Evolutionary conservation across 1,140 invertebrate species (phyloP), one percentile per base, ranked within the genome.

Genomic region (Stegodyphus mimosarum): DNA sequence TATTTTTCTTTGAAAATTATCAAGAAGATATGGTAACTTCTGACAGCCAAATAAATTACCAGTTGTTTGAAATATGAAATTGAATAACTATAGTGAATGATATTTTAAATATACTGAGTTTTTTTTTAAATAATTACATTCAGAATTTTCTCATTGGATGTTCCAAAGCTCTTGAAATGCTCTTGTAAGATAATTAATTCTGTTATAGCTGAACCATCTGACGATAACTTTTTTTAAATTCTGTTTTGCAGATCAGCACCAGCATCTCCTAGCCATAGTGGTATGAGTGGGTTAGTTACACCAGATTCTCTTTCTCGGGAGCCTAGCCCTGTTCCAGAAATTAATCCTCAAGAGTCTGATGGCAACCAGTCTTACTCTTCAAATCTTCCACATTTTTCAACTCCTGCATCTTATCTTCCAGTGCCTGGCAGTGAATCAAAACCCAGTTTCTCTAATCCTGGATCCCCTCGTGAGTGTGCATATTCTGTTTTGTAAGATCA

Each of bases 251-350:
- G 95, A 94, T 96, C 92, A 83, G 87, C 86, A 51, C 83, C 85
- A 53, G 83, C 83, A 64, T 89, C 87, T 13, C 88, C 87, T 15
- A 87, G 17, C 17, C 87, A 87, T 50, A 71, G 75, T 66, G 81
- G 87, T 86, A 87, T 89, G 81, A 89, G 89, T 88, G 96, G 96
- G 48, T 91, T 97, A 86, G 95, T 95, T 89, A 97, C 96, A 6
- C 96, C 96, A 2, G 96, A 98, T 89, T 95, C 95, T 89, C 90
- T 97, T 78, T 97, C 95, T 18, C 92, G 96, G 88, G 96, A 97
- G 92, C 86, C 89, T 11, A 88, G 88, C 88, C 88, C 89, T 13
- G 73, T 64, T 10, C 52, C 72, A 10, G 83, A 73, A 49, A 72
- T 86, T 18, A 7, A 70, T 6, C 71, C 51, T 66, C 81, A 76